Base-by-base conservation (phyloP, 1,140 invertebrate genomes). In the Elymnias hypermnestra region DNA sequence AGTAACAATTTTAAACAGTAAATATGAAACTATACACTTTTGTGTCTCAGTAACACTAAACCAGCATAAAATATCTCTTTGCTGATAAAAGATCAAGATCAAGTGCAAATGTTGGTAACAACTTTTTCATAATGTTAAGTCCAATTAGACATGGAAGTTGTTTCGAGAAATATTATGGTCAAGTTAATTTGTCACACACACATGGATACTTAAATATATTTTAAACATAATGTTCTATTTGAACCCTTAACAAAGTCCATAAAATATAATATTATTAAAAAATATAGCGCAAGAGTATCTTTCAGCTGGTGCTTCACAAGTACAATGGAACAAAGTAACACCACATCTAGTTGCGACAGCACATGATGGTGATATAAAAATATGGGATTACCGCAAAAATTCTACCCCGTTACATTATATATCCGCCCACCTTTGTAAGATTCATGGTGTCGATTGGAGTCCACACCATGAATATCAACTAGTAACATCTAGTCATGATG, bases 381-480 rank as follows among this genome's bases (percentile, higher is more conserved):
- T 99, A 53, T 98, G 97, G 97, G 97, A 99, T 79, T 92, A 94
- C 60, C 89, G 97, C 55, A 97, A 97, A 88, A 91, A 92, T 35
- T 93, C 92, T 31, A 89, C 91, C 44, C 96, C 97, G 1, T 88
- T 97, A 0, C 94, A 97, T 65, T 99, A 98, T 61, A 95, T 98
- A 57, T 92, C 96, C 15, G 97, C 96, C 5, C 97, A 98, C 89
- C 86, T 97, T 37, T 93, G 94, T 44, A 97, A 93, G 87, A 97
- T 98, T 53, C 93, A 97, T 82, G 95, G 96, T 44, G 89, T 98
- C 23, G 96, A 98, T 75, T 98, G 97, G 97, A 96, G 92, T 87
- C 94, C 94, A 15, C 90, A 89, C 53, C 90, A 92, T 61, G 94
- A 96, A 85, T 93, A 93, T 63, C 93, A 95, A 61, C 79, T 98